Evolutionary conservation across 2,888 invertebrate genomes (phyloP), one percentile per base, ranked within the genome.

Genomic region (Carpatolechia fugitivella): DNA sequence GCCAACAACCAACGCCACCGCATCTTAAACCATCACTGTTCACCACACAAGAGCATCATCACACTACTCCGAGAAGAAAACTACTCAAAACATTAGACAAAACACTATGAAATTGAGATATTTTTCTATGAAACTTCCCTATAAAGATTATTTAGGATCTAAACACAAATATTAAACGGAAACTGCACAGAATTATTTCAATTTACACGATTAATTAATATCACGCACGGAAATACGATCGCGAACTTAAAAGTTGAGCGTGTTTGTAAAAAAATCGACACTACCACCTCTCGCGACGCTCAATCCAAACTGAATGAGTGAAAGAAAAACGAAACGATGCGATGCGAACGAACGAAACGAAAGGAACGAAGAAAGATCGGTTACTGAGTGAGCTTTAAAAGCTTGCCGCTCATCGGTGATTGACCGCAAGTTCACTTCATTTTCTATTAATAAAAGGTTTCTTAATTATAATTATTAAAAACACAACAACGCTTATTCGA

Each of bases 1-100:
- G 77, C 53, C 62, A 67, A 62, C 61, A 66, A 60, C 77, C 81
- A 71, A 66, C 68, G 66, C 72, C 76, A 81, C 61, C 59, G 56
- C 56, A 56, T 56, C 14, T 68, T 69, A 67, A 56, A 73, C 67
- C 72, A 75, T 79, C 69, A 74, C 66, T 68, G 14, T 16, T 41
- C 40, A 63, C 61, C 49, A 60, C 58, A 46, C 20, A 59, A 56
- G 29, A 57, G 53, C 59, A 62, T 33, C 30, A 50, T 14, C 1
- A 53, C 44, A 56, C 65, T 35, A 61, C n/a, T n/a, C n/a, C n/a
- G n/a, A n/a, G n/a, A n/a, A n/a, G n/a, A n/a, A n/a, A n/a, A n/a
- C n/a, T n/a, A n/a, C n/a, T n/a, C 59, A 57, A 54, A 52, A n/a
- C 41, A 8, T n/a, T 11, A 24, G 20, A 41, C 14, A 41, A 20